Percentiles rank a stretch among this genome's conserved stretches.
phyloP scores from a whole-genome alignment of 2,797 vertebrate species.

The Uromys caudimaculatus region DNA sequence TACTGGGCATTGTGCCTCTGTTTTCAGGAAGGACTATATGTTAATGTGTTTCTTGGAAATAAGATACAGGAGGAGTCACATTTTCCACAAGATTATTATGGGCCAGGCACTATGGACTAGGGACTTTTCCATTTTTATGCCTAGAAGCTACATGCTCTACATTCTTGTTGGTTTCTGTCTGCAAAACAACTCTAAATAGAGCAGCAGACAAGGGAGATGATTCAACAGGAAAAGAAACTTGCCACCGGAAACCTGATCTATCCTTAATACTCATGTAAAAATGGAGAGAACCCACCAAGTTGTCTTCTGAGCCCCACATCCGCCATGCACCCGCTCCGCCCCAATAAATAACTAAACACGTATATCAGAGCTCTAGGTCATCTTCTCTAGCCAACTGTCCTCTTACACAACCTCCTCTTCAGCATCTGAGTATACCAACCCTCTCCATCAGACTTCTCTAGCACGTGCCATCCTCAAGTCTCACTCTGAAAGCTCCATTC shows the following conservation, averaged over 20 bases:
- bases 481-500: neutral
- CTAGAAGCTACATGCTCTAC: neutral
- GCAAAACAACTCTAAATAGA: neutral
- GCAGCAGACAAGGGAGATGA: neutral
- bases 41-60: neutral
- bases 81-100: neutral
- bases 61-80: neutral
- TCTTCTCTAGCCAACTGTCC: neutral
- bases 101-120: neutral
- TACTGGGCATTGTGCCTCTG: neutral
- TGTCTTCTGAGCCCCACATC: neutral
- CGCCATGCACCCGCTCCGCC: no score
- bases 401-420: neutral
- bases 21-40: neutral
- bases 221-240: neutral
- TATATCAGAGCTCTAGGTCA: neutral
- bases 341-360: neutral
- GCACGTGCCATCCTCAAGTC: neutral
- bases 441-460: neutral
- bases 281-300: neutral
- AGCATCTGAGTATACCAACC: neutral
- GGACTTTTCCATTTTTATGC: neutral
- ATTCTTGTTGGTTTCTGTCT: neutral
- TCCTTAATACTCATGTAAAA: neutral
- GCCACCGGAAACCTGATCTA: neutral